Base-by-base conservation (phyloP, 2,888 invertebrate species). In the Gymnosoma rotundatum region DNA sequence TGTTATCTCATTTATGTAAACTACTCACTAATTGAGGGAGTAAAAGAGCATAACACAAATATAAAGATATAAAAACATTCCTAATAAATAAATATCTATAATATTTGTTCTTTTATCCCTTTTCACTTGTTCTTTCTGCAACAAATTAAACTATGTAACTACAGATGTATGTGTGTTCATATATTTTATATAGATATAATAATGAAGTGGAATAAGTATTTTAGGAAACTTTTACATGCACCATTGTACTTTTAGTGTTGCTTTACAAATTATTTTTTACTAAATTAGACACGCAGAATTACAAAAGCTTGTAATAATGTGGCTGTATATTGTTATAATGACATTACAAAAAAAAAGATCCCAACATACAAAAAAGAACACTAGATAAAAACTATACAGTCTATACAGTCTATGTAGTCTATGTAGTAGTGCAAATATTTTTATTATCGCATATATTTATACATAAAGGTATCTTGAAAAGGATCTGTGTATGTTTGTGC, bases 251-350 rank as follows among this genome's bases (percentile, higher is more conserved):
- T 64, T 61, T 61, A 50, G 67, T 76, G 67, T 45, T 72, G 73
- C 76, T 72, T 48, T 67, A 69, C 70, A 67, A 70, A 52, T 72
- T 72, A 18, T 60, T 60, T 58, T 70, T 72, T 79, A 80, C 61
- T 73, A 80, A 83, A 83, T 83, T 83, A 83, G 76, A 73, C 63
- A 80, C 79, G 60, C 76, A 83, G 67, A 72, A 72, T 83, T 56
- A 73, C 32, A 74, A 76, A 73, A 69, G 54, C 61, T 72, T 72
- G 48, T 61, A n/a, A 61, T 72, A 72, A 75, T 83, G 60, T 72
- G 75, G 38, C 64, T 75, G 80, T 61, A 80, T 80, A 76, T 52
- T 61, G 75, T 76, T 14, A 45, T 69, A 73, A 73, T 69, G 66
- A 69, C 63, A 73, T 67, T 42, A 67, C 32, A 56, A 20, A 21